These are phyloP conservation scores for Muscidifurax raptorellus DNA, from an alignment of 1,140 invertebrate species.

Conservation along the genomic window DNA sequence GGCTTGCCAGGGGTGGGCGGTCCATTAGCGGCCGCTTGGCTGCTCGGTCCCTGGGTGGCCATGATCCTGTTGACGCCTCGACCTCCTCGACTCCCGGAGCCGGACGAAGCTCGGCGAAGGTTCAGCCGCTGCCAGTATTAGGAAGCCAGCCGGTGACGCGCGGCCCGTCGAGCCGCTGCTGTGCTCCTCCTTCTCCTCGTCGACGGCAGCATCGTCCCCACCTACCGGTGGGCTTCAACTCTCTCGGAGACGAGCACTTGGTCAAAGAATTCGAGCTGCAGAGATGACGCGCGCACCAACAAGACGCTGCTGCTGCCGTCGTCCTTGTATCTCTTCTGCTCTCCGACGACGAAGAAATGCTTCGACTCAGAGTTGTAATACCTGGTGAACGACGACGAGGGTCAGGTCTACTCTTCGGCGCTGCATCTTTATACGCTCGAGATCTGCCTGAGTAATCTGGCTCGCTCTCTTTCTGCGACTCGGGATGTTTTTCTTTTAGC, in stretches of 20 bases:
- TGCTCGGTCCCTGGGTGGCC: conserved; percentile 27
- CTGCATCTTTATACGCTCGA: not conserved
- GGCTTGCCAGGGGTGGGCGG: conserved; percentile 42
- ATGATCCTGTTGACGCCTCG: conserved; percentile 11
- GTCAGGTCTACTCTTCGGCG: not conserved
- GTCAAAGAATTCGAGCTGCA: not conserved
- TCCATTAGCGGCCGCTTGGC: conserved; percentile 53
- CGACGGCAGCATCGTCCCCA: not conserved
- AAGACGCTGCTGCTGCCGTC: not conserved
- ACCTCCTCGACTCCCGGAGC: not conserved
- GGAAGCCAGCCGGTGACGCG: not conserved
- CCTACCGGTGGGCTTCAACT: not conserved
- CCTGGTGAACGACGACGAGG: not conserved
- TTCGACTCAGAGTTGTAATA: not conserved
- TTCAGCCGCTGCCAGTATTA: not conserved
- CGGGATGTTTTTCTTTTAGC: not conserved
- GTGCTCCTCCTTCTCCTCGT: not conserved
- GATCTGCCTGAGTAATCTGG: not conserved
- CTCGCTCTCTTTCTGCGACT: not conserved
- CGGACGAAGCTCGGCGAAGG: not conserved
- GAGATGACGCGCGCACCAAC: not conserved
- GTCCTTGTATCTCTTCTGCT: not conserved
- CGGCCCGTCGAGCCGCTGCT: not conserved
- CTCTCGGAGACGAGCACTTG: not conserved
- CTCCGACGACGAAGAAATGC: not conserved